These are phyloP conservation scores for Solea senegalensis DNA, from an alignment of 2,113 vertebrate genomes.

Conservation along the genomic window DNA sequence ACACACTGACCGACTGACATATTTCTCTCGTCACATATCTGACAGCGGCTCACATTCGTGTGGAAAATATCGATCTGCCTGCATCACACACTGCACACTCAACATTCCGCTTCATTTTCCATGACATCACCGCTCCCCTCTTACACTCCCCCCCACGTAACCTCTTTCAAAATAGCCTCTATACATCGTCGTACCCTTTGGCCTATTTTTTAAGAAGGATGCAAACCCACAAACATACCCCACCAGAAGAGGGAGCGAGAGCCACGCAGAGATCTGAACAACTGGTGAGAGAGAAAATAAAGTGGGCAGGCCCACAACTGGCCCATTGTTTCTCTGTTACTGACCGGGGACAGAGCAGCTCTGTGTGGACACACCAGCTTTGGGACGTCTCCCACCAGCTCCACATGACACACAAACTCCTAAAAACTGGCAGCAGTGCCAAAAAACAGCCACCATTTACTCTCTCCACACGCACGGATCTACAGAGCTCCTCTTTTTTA, in stretches of 20 bases:
- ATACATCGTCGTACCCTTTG: not conserved
- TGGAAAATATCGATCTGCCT: constrained; percentile 53
- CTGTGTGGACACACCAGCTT: constrained; percentile 71
- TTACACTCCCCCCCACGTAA: not conserved
- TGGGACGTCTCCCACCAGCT: constrained; percentile 80
- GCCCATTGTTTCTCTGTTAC: constrained; percentile 73
- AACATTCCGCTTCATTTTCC: constrained; percentile 21
- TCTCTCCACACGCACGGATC: constrained; percentile 16
- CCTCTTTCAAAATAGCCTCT: not conserved
- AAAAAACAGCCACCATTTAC: constrained; percentile 52
- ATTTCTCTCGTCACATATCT: constrained; percentile 60
- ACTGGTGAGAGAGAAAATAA: constrained; percentile 22
- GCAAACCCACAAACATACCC: constrained; percentile 1
- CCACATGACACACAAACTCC: constrained; percentile 70
- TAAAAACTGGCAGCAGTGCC: constrained; percentile 38
- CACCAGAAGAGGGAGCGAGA: constrained; percentile 75
- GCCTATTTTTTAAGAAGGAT: not conserved
- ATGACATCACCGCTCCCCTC: constrained; percentile 16
- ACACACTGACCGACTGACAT: constrained; percentile 75
- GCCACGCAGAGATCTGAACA: constrained; percentile 28
- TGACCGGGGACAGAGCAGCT: constrained; percentile 75
- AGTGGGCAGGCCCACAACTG: constrained; percentile 63
- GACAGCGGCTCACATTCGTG: constrained; percentile 23
- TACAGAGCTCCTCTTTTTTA: not conserved
- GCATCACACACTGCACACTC: constrained; percentile 16